Evolutionary conservation across 2,113 vertebrate genomes (phyloP), one percentile per base, ranked within the genome.

Genomic region (Phrynocephalus versicolor): DNA sequence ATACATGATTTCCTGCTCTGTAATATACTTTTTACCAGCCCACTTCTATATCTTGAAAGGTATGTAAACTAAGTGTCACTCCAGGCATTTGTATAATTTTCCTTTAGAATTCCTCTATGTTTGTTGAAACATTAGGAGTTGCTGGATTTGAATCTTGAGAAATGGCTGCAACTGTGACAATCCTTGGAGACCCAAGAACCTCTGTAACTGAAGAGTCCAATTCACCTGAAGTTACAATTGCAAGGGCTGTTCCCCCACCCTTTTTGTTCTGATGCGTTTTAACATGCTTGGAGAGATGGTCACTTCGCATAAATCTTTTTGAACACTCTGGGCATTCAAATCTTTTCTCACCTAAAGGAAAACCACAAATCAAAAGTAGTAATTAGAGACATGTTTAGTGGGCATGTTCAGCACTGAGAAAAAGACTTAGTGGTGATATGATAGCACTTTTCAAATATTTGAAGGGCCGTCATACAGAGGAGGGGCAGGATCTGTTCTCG

Each of bases 221-320:
- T 96, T 98, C 98, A 88, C 98, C 98, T 27, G 98, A 99, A 94
- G 98, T 99, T 95, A 99, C 98, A 95, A 99, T 99, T 92, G 98
- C 97, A 94, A 99, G 97, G 21, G 98, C 97, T 1, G 98, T 97
- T 25, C 96, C 96, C 82, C 98, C 98, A 70, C 97, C 97, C 90
- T 99, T 99, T 96, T 99, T 99, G 97, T 99, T 99, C 96, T 99
- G 98, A 93, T 99, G 99, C 8, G 99, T 99, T 96, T 99, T 99
- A 95, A 99, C 98, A 92, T 99, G 99, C 96, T 99, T 99, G 0
- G 98, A 99, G 83, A 99, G 98, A 96, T 99, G 99, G 95, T 99
- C 99, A 85, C 99, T 99, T 87, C 99, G 96, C 99, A 99, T 99
- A 95, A 99, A 99, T 87, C 99, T 97, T 94, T 99, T 99, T 86